These are phyloP conservation scores for Esox masquinongy DNA, from an alignment of 2,797 vertebrate species.

Conservation along the genomic window DNA sequence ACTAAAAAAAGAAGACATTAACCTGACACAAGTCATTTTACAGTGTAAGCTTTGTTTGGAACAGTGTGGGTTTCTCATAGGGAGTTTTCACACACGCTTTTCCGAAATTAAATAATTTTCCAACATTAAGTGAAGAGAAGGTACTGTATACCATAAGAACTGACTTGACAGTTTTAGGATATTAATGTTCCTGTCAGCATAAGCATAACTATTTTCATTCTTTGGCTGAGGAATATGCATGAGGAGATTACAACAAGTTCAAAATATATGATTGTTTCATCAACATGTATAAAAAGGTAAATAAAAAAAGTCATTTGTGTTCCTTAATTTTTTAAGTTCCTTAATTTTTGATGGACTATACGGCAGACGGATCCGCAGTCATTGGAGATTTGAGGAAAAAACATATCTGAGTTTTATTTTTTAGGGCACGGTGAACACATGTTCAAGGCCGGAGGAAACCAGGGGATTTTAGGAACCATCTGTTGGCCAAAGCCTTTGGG, in stretches of 20 bases:
- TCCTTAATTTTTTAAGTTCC: background rate
- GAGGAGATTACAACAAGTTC: background rate
- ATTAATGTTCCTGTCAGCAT: background rate
- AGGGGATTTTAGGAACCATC: constrained; percentile 80
- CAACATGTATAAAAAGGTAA: background rate
- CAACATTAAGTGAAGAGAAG: background rate
- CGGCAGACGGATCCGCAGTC: background rate
- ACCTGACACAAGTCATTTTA: constrained; percentile 5
- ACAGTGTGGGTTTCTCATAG: background rate
- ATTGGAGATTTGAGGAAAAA: constrained; percentile 11
- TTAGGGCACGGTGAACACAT: constrained; percentile 71
- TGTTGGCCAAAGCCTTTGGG: constrained; percentile 75
- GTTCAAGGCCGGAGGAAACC: constrained; percentile 70
- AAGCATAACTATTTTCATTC: background rate
- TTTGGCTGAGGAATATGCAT: background rate
- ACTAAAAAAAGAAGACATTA: constrained; percentile 10
- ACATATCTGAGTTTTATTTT: constrained; percentile 50
- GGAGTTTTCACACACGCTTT: background rate
- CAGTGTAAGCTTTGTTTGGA: background rate
- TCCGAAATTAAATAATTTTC: background rate
- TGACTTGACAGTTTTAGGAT: background rate
- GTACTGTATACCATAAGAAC: background rate
- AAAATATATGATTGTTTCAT: background rate
- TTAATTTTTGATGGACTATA: background rate
- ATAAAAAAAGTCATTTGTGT: background rate